Evolutionary conservation across 2,113 vertebrate genomes (phyloP), one percentile per base, ranked within the genome.

Genomic region (Planiliza haematocheilus): DNA sequence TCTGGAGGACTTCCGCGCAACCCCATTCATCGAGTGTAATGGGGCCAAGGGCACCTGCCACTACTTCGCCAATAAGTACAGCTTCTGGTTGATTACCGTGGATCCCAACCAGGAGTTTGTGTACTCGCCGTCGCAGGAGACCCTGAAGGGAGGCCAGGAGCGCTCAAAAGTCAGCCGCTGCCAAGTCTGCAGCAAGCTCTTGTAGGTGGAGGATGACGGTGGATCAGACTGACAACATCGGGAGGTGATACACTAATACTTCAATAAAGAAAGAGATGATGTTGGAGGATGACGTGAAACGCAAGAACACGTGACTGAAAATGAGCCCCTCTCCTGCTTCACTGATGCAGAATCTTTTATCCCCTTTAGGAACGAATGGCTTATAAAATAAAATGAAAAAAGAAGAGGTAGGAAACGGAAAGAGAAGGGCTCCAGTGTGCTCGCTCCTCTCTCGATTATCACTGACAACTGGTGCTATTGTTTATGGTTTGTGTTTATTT

Each of bases 51-150:
- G 97, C 1, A 96, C 95, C 0, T 99, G 98, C 90, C 96, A 99
- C 73, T 99, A 97, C 93, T 99, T 99, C 14, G 95, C 96, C 79
- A 99, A 97, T 87, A 97, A 98, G 59, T 97, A 96, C 94, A 99
- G 98, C 91, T 99, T 99, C 94, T 98, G 97, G 98, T 93, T 98
- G 76, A 97, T 93, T 0, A 95, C 95, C 0, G 94, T 98, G 12
- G 94, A 96, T 2, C 91, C 87, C 71, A 81, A 60, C 1, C 88
- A 87, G 68, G 95, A 97, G 91, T 98, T 98, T 50, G 49, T 83
- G 10, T 86, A 91, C 0, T 89, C 92, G 2, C 86, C 89, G 0
- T 86, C 84, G 0, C 93, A 93, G 3, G 95, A 98, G 76, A 97
- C 95, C 0, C 91, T 98, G 81, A 99, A 99, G 86, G 95, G 94